Evolutionary conservation across 1,140 invertebrate genomes (phyloP).

Genomic region (Triops cancriformis): DNA sequence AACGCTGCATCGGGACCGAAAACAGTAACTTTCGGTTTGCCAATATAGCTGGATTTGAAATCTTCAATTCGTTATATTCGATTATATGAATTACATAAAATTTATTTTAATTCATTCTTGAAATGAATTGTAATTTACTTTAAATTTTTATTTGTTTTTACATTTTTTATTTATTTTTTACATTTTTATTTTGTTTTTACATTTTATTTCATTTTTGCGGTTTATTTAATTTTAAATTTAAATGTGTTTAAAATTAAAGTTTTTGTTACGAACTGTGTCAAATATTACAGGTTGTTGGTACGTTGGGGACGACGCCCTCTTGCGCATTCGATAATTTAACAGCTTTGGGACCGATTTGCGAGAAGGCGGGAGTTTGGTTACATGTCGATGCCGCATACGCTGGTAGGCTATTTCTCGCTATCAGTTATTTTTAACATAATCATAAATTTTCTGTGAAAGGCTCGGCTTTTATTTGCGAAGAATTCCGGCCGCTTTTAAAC

Average conservation of each 20-base stretch:
- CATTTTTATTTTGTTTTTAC: too few relatives aligned
- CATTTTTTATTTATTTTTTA: neutral
- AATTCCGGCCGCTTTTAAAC: constrained; percentile 68
- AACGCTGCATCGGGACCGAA: too few relatives aligned
- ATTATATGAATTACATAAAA: too few relatives aligned
- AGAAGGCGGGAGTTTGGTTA: constrained; percentile 68
- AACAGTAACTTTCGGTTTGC: too few relatives aligned
- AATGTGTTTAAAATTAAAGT: too few relatives aligned
- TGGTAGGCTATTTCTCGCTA: constrained; percentile 38
- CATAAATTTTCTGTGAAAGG: constrained; percentile 43
- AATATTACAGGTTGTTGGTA: constrained; percentile 61
- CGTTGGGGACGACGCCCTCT: constrained; percentile 79
- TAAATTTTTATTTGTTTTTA: neutral
- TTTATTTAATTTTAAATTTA: too few relatives aligned
- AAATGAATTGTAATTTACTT: too few relatives aligned
- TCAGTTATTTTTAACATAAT: neutral
- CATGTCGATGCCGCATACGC: constrained; percentile 95
- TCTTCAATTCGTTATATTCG: neutral
- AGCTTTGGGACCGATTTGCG: constrained; percentile 76
- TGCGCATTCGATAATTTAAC: constrained; percentile 81
- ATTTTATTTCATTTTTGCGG: too few relatives aligned
- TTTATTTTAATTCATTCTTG: too few relatives aligned
- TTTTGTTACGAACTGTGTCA: too few relatives aligned
- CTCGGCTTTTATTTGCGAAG: constrained; percentile 77
- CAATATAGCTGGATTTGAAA: neutral